These are phyloP conservation scores for Propithecus coquereli DNA, from an alignment of 2,113 vertebrate genomes.

Conservation along the genomic window DNA sequence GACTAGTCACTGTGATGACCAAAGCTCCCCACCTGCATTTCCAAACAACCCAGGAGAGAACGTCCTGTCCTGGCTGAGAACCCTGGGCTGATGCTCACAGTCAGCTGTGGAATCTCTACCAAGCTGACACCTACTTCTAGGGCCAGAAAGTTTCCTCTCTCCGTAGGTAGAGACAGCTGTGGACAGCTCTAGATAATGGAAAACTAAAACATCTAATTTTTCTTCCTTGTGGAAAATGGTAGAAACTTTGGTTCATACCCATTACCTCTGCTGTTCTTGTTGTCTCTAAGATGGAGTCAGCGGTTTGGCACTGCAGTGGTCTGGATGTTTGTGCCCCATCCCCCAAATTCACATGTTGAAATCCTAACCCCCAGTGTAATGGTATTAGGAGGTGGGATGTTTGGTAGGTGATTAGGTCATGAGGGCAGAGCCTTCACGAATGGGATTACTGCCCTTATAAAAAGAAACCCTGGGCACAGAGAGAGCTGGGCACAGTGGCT, in stretches of 20 bases:
- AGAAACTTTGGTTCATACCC: background rate
- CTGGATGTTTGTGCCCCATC: too few species aligned
- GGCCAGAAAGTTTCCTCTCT: background rate
- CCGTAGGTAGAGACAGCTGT: background rate
- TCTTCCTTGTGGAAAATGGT: background rate
- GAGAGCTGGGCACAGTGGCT: too few species aligned
- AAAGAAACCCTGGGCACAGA: background rate
- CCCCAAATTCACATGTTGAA: background rate
- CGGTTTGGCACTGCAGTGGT: background rate
- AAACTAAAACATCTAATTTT: slow-evolving; percentile 2
- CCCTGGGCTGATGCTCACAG: background rate
- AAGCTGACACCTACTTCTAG: background rate
- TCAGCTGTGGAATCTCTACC: background rate
- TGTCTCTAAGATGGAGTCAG: background rate
- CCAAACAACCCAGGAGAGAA: background rate
- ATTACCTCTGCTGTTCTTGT: background rate
- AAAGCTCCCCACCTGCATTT: background rate
- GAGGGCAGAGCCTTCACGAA: background rate
- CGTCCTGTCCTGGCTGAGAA: background rate
- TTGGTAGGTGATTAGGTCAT: background rate
- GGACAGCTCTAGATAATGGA: background rate
- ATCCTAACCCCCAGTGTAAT: background rate
- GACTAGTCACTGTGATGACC: background rate
- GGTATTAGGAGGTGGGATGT: background rate
- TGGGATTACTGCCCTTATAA: background rate